These are phyloP conservation scores for Agrochola lota DNA, from an alignment of 2,888 invertebrate species.

Conservation along the genomic window DNA sequence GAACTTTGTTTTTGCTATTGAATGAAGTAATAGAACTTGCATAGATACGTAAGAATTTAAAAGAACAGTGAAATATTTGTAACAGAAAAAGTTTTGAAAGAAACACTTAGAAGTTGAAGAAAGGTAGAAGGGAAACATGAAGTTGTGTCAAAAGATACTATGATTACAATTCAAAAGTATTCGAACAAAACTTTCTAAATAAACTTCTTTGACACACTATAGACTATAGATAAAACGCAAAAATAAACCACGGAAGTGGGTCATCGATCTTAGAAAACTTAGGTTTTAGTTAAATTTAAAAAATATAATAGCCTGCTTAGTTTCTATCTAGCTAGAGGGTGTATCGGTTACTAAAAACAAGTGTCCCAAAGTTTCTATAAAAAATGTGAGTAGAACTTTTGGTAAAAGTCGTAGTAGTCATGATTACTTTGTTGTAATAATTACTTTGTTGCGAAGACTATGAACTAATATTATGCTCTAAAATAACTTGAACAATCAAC, in stretches of 20 bases:
- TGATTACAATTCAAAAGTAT: background rate
- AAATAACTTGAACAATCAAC: background rate
- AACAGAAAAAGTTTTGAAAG: background rate
- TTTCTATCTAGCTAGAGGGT: no score
- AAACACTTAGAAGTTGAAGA: no score
- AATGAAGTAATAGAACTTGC: conserved; percentile 1
- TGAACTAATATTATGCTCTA: background rate
- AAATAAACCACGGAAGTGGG: background rate
- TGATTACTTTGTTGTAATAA: background rate
- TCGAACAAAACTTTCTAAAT: background rate
- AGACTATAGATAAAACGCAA: background rate
- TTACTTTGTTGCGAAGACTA: background rate
- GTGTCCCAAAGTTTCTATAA: background rate
- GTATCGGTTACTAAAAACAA: background rate
- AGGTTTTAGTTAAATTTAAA: background rate
- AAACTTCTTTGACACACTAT: background rate
- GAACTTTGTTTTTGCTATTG: background rate
- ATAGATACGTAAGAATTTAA: conserved; percentile 10
- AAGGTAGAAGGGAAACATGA: no score
- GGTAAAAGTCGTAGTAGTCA: background rate
- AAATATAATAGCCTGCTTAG: background rate
- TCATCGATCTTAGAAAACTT: background rate
- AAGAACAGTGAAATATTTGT: background rate
- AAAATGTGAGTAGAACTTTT: background rate
- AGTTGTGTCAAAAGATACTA: background rate